Conservation (phyloP, 2,888 invertebrate species). For the Empis livida region DNA sequence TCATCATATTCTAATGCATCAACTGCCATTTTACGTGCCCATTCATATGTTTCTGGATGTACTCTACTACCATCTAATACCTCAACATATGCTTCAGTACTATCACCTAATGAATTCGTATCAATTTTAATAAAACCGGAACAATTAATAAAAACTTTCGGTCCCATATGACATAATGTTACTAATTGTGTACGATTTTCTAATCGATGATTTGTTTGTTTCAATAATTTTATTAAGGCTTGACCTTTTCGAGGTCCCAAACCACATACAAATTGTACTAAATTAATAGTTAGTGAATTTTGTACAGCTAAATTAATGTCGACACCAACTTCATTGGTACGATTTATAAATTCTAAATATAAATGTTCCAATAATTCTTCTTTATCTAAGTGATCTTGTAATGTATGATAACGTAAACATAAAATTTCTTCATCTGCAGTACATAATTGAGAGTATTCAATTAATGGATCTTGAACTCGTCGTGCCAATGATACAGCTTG, state of each 20-base stretch:
- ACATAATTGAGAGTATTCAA: constrained; percentile 93
- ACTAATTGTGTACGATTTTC: constrained; percentile 94
- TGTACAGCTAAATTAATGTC: constrained; percentile 90
- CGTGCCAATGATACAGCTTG: constrained; percentile 91
- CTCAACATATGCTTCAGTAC: constrained; percentile 89
- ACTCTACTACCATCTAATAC: constrained; percentile 95
- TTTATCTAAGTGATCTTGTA: constrained; percentile 68
- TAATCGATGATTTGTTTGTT: constrained; percentile 80
- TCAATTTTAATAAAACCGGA: constrained; percentile 99
- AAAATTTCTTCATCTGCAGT: constrained; percentile 94
- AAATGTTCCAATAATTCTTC: constrained; percentile 78
- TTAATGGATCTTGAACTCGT: constrained; percentile 85
- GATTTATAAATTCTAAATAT: constrained; percentile 81
- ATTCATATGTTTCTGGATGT: constrained; percentile 98
- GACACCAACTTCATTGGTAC: constrained; percentile 96
- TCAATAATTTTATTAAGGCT: constrained; percentile 70
- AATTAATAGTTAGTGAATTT: constrained; percentile 71
- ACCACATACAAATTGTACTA: constrained; percentile 95
- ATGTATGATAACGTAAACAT: constrained; percentile 80
- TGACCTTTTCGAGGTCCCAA: constrained; percentile 91
- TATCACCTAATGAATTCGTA: constrained; percentile 85
- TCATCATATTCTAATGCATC: constrained; percentile 98
- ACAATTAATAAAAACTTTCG: constrained; percentile 97
- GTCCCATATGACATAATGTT: constrained; percentile 92
- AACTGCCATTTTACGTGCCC: constrained; percentile 99